Evolutionary conservation across 2,888 invertebrate genomes (phyloP).

Genomic region (Oconnorella tubifera): DNA sequence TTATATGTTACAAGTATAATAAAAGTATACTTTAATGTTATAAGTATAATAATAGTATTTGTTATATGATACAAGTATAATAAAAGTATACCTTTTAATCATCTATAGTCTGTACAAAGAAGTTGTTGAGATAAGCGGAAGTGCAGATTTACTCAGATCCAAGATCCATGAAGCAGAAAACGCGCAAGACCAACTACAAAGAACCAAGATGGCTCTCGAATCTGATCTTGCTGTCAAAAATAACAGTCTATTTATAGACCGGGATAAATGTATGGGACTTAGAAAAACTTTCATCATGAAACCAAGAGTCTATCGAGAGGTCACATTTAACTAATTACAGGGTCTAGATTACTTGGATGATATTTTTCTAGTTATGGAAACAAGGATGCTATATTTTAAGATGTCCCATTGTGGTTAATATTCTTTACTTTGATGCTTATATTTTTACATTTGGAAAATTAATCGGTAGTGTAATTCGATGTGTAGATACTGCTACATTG

Average conservation of each 20-base stretch:
- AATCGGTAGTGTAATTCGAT: no score
- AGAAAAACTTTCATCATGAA: conserved; percentile 18
- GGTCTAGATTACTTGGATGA: neutral
- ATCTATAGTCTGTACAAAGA: conserved; percentile 13
- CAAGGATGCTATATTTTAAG: no score
- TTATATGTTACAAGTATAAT: no score
- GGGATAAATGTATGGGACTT: conserved; percentile 19
- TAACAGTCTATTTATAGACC: conserved; percentile 19
- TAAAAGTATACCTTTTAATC: no score
- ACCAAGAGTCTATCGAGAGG: conserved; percentile 1
- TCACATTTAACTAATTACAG: neutral
- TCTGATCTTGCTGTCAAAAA: conserved; percentile 15
- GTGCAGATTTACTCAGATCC: conserved; percentile 7
- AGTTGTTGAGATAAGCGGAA: conserved; percentile 8
- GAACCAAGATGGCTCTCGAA: conserved; percentile 16
- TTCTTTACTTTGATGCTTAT: no score
- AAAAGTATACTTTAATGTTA: no score
- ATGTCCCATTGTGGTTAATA: no score
- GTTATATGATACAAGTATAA: no score
- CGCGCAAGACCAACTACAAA: conserved; percentile 6
- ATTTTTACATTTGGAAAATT: no score
- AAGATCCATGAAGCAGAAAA: conserved; percentile 18
- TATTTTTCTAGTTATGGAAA: no score
- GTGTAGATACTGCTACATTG: no score
- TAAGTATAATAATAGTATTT: no score